These are phyloP conservation scores for Sebastes miniatus DNA, from an alignment of 2,797 vertebrate genomes.

Conservation along the genomic window DNA sequence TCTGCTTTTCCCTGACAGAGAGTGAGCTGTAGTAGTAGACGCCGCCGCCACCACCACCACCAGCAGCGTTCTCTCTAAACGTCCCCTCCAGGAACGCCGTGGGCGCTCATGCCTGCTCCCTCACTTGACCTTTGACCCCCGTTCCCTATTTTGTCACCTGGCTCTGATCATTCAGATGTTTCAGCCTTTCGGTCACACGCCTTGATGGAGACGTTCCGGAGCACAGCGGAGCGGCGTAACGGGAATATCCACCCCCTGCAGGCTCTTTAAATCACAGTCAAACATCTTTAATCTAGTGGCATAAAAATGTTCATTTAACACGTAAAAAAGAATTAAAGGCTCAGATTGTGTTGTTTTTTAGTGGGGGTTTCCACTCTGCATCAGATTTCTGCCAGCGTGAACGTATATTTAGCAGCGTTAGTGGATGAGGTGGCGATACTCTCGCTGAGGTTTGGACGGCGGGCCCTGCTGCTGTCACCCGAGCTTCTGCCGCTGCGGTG, in stretches of 20 bases:
- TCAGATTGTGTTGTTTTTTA: background rate
- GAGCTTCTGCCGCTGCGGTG: background rate
- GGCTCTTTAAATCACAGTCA: background rate
- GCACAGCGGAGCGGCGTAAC: no score
- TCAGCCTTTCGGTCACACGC: no score
- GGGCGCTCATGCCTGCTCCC: background rate
- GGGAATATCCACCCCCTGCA: no score
- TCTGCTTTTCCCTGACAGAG: slow-evolving; percentile 42
- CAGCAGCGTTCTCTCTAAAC: background rate
- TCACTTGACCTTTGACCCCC: slow-evolving; percentile 55
- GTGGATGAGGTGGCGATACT: slow-evolving; percentile 5
- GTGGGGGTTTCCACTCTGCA: background rate
- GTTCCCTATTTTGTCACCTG: no score
- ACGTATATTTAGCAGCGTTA: background rate
- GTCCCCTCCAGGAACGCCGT: background rate
- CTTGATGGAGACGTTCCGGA: no score
- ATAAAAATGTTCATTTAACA: background rate
- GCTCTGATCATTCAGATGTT: no score
- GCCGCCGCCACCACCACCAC: no score
- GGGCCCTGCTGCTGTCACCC: slow-evolving; percentile 5
- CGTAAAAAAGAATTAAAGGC: background rate
- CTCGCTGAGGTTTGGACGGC: slow-evolving; percentile 25
- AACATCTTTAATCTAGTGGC: background rate
- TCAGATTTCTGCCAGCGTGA: background rate
- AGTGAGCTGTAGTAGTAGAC: slow-evolving; percentile 31